Evolutionary conservation across 2,113 vertebrate genomes (phyloP).

Genomic region (Vombatus ursinus): DNA sequence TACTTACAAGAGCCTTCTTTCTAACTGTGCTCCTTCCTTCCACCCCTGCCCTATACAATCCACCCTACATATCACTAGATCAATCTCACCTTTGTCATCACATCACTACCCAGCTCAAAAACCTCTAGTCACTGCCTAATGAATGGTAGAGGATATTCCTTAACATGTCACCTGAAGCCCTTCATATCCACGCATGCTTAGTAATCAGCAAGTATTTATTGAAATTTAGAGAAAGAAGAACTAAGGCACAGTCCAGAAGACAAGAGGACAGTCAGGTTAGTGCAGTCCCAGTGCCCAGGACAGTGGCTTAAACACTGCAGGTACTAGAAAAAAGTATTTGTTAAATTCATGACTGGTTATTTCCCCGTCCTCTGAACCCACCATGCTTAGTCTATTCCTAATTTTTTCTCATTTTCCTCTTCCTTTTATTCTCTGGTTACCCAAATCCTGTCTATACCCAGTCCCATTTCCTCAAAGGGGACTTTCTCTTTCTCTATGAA

Average conservation of each 20-base stretch:
- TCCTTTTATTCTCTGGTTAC: not conserved
- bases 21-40: not conserved
- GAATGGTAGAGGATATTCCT: not conserved
- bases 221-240: not conserved
- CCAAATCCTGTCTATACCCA: not conserved
- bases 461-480: not conserved
- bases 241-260: not conserved
- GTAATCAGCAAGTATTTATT: not conserved
- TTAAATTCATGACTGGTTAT: not conserved
- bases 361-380: not conserved
- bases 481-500: not conserved
- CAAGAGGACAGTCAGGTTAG: not conserved
- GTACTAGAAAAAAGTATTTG: not conserved
- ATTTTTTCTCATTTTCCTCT: not conserved
- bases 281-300: not conserved
- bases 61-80: not conserved
- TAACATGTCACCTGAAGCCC: not conserved
- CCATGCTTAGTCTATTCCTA: not conserved
- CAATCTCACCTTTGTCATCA: no score
- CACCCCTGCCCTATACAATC: not conserved
- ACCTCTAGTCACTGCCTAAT: not conserved
- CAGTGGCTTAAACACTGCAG: not conserved
- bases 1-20: not conserved
- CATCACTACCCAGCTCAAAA: not conserved
- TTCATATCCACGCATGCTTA: not conserved